Base-by-base conservation (phyloP, 2,888 invertebrate species). In the Nezara viridula region DNA sequence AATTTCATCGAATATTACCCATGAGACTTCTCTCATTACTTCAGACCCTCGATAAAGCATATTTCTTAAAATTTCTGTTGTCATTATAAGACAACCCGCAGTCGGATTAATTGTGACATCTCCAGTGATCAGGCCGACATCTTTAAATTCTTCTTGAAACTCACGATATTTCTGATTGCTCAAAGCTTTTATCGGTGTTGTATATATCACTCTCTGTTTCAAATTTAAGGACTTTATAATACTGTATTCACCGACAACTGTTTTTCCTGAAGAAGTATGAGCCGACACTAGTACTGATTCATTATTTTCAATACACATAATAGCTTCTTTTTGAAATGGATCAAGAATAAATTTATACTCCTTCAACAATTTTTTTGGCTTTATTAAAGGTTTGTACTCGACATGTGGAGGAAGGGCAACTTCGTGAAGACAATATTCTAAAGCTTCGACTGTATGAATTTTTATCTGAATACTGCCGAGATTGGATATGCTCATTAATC, bases 1-100 rank as follows among this genome's bases (percentile, higher is more conserved):
- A 92, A 99, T 99, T 94, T 99, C 99, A 93, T 99, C 99, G 94
- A 99, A 99, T 89, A 99, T 95, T 2, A 99, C 99, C 99, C 99
- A 99, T 87, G 99, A 99, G 0, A 99, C 99, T 95, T 99, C 99
- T 90, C 99, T 95, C 97, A 99, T 99, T 40, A 99, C 96, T 94
- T 99, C 99, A 66, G 98, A 98, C 86, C 99, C 99, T 92, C 99
- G 94, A 92, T 99, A 99, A 89, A 99, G 94, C 99, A 99, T 99
- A 92, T 98, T 98, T 91, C 99, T 95, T 90, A 99, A 94, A 95
- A 99, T 99, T 96, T 99, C 99, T n/a, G 99, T 99, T 0, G 99
- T 99, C 99, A 99, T 99, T 91, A 99, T 98, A 60, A 99, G 95
- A 93, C 99, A 98, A 89, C 98, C 98, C 24, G 99, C 99, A 55